phyloP scores from a whole-genome alignment of 2,888 invertebrate genomes.

The Drosophila nigritarsus region DNA sequence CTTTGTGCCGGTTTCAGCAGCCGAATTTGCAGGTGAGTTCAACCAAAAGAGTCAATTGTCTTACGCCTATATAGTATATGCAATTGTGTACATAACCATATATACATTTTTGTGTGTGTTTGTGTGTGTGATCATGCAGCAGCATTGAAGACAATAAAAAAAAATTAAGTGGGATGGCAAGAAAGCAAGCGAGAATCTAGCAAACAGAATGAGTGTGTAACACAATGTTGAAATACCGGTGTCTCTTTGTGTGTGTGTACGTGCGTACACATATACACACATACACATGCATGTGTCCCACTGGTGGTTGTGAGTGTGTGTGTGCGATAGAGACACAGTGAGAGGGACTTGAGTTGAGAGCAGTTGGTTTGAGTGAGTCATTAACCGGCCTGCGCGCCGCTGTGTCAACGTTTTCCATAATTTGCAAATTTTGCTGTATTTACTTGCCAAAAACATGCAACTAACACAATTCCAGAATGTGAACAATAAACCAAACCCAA shows the following conservation, averaged over 20 bases:
- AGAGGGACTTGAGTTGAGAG: conserved; percentile 45
- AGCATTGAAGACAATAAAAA: conserved; percentile 52
- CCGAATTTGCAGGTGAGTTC: conserved; percentile 57
- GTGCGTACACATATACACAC: conserved; percentile 6
- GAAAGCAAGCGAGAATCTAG: conserved; percentile 42
- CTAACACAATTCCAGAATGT: conserved; percentile 29
- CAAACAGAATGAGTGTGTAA: conserved; percentile 59
- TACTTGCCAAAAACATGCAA: conserved; percentile 45
- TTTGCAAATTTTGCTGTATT: conserved; percentile 31
- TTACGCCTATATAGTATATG: conserved; percentile 20
- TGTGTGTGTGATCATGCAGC: conserved; percentile 48
- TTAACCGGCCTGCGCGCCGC: conserved; percentile 68
- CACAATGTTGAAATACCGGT: conserved; percentile 74
- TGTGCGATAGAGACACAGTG: conserved; percentile 12
- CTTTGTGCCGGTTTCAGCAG: conserved; percentile 55
- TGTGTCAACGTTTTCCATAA: conserved; percentile 42
- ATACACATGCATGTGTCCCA: conserved; percentile 2
- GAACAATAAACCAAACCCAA: neutral
- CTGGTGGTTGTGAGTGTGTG: conserved; percentile 16
- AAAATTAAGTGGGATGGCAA: conserved; percentile 52
- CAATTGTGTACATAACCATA: conserved; percentile 9
- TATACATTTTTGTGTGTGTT: neutral
- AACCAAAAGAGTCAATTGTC: conserved; percentile 34
- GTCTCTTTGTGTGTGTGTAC: conserved; percentile 24
- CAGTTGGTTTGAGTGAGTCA: conserved; percentile 69